A percentile compares a stretch with the other conserved stretches of the same genome.
Conservation (phyloP, 2,888 invertebrate genomes). For the Autographa gamma region DNA sequence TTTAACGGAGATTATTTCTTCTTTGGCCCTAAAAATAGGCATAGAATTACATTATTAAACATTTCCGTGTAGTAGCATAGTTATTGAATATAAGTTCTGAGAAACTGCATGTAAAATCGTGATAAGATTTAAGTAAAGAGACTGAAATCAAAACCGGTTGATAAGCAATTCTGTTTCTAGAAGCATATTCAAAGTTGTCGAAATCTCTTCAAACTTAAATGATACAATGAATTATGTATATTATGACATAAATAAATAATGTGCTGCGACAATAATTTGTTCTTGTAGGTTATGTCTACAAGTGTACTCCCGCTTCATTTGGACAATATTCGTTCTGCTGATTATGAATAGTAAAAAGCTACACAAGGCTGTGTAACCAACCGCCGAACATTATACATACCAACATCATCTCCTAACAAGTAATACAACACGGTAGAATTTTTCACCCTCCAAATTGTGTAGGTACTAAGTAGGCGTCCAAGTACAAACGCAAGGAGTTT, state of each 20-base stretch:
- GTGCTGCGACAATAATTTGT: neutral
- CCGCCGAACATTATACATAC: neutral
- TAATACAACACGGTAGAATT: conserved; percentile 44
- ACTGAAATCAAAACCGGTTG: neutral
- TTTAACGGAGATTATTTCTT: neutral
- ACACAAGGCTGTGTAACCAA: conserved; percentile 3
- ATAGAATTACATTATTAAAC: neutral
- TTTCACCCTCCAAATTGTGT: conserved; percentile 47
- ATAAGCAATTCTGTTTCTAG: too few species aligned
- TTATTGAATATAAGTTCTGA: neutral
- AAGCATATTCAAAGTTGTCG: too few species aligned
- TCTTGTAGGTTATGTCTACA: neutral
- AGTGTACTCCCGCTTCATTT: neutral
- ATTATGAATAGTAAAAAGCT: neutral
- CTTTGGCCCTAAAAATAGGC: neutral
- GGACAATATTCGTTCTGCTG: neutral
- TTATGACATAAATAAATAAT: too few species aligned
- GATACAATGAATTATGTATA: too few species aligned
- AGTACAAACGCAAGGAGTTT: conserved; percentile 56
- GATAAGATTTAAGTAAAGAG: neutral
- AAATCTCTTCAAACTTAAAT: too few species aligned
- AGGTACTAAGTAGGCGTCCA: conserved; percentile 42
- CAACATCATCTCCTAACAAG: conserved; percentile 49
- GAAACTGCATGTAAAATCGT: neutral
- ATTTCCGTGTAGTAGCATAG: neutral